Evolutionary conservation across 35 echinoderm and acorn worm species (phyloP), one percentile per base, ranked within the genome.

Genomic region (Apostichopus parvimensis): DNA sequence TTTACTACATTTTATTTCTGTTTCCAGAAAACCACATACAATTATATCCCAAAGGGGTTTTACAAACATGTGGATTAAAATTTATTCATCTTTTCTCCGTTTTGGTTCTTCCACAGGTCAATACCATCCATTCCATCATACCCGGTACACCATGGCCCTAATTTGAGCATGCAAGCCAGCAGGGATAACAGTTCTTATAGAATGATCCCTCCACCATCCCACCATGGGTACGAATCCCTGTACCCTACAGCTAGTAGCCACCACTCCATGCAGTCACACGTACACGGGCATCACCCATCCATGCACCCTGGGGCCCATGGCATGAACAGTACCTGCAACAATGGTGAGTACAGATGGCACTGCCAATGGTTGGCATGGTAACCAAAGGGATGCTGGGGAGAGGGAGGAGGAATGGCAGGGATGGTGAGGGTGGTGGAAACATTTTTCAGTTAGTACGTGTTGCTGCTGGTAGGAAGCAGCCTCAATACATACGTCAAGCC

Each of bases 321-420:
- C 57, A 98, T 99, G 93, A 99, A 99, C 90, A 95, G 96, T 77
- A 87, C 96, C 73, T 98, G 96, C 61, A 95, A 98, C 80, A 98
- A 98, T 92, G 94, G 97, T 95, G 83, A 93, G 70, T 90, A 83
- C 6, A 87, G 34, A 45, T 0, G 34, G 34, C 34, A 45, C 34
- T 45, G 34, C 34, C 34, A 45, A 45, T 45, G 34, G 34, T 45
- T 45, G 34, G 34, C 34, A 45, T 0, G 34, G 34, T 45, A 45
- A 45, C 34, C 34, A 45, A 45, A 45, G 34, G 34, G 34, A 4
- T 45, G 34, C 34, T 45, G 34, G 2, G 2, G 34, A 45, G 34
- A 2, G 34, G 34, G 34, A 45, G 34, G 34, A 45, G 34, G 34
- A 45, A 45, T 0, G 34, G 34, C 34, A 45, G 34, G 34, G 34